These are phyloP conservation scores for Caenorhabditis afra DNA, from an alignment of 2,888 invertebrate genomes.

Conservation along the genomic window DNA sequence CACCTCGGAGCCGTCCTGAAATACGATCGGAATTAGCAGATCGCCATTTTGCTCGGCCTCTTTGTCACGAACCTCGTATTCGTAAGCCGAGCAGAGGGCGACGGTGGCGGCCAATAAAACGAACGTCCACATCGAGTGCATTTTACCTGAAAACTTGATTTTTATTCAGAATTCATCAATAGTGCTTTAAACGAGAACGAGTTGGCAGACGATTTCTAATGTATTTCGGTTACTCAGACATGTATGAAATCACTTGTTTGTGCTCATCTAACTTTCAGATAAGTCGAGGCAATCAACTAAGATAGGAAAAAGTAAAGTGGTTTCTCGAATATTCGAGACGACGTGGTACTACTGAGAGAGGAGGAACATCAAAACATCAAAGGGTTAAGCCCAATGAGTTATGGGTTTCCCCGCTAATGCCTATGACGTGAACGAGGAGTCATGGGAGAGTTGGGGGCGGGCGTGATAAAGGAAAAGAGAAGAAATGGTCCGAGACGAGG, in stretches of 20 bases:
- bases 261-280: neutral
- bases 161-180: neutral
- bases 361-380: slow-evolving; percentile 48
- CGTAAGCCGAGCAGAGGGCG: slow-evolving; percentile 39
- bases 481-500: no score
- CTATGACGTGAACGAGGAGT: neutral
- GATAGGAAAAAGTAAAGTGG: slow-evolving; percentile 32
- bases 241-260: neutral
- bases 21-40: slow-evolving; percentile 11
- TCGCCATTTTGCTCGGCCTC: neutral
- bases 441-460: neutral
- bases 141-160: slow-evolving; percentile 47
- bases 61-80: slow-evolving; percentile 35
- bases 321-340: neutral
- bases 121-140: slow-evolving; percentile 46
- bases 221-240: neutral
- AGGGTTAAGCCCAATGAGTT: slow-evolving; percentile 53
- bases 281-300: neutral
- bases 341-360: neutral
- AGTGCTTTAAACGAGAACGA: no score
- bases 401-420: slow-evolving; percentile 27
- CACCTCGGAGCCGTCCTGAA: slow-evolving; percentile 53
- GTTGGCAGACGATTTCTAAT: neutral
- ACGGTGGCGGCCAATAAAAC: slow-evolving; percentile 46
- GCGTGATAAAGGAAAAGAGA: slow-evolving; percentile 14